Evolutionary conservation across 2,797 vertebrate species (phyloP), one percentile per base, ranked within the genome.

Genomic region (Lutjanus campechanus): DNA sequence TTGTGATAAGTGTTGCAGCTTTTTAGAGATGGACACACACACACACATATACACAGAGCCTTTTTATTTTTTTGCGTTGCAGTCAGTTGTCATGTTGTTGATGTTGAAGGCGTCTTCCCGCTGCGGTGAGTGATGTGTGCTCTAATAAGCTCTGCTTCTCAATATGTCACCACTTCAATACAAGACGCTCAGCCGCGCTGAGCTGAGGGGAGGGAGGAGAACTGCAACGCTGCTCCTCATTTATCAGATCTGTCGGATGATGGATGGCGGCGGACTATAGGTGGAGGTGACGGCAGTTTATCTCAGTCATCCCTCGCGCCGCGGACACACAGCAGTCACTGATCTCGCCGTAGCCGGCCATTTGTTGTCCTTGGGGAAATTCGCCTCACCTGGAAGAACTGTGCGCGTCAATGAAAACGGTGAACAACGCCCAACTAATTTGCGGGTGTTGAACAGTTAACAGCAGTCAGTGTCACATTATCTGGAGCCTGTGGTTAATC

Each of bases 201-300:
- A 89, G 82, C 91, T 80, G 82, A 49, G 15, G 82, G 87, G 82
- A 86, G 79, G 71, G 76, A 71, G 78, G 85, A 86, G 76, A 76
- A 81, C 84, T 72, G 54, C 47, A 16, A 22, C 85, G 59, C 64
- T 5, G 72, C 84, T 88, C 87, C 75, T 73, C 87, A 87, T 92
- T 91, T 84, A 92, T 94, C 92, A 92, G 84, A 81, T 82, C 70
- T 90, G 90, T 91, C 83, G 74, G 85, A 72, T 89, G 89, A 93
- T 82, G 86, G 90, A 93, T 91, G 11, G 83, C 76, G n/a, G 79
- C 61, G 68, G 86, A 85, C 82, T 85, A 61, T 61, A 85, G 90
- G 90, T 91, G 87, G 84, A 88, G 87, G 88, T 82, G 89, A 81
- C 53, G 72, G 76, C 66, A 87, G 67, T 91, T 90, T 87, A 89